Base-by-base conservation (phyloP, 2,113 vertebrate species). In the Microcebus lehilahytsara region DNA sequence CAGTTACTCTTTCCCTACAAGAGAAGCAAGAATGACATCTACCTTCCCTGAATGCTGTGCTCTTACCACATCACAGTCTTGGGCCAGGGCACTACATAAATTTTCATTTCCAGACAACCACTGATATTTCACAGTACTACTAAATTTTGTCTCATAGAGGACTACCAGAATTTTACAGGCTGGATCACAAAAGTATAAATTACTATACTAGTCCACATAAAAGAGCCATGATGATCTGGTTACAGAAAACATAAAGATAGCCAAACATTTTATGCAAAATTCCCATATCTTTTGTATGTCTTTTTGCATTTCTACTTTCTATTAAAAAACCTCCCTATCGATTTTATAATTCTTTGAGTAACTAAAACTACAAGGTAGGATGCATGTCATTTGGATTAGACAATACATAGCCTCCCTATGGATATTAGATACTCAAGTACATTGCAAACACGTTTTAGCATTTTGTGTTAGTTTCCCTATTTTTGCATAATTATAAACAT, bases 21-120 rank as follows among this genome's bases (percentile, higher is more conserved):
- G 85, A 80, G 25, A 6, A 13, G 5, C 42, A 69, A 46, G 34
- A 77, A 89, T 58, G 62, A 40, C 9, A 89, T 49, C 17, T 23
- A 40, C 66, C 51, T 11, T 42, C 69, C 27, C 30, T 60, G 69
- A 84, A 46, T 27, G 34, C 84, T 66, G 8, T 71, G 23, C 34
- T 58, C 77, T 90, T 71, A 53, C 60, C 75, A 51, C 49, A 74
- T 32, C 64, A 72, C 60, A 77, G 32, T 83, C 49, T 37, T 81
- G 40, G 81, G 17, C 66, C 49, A 62, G 30, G 23, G 85, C 51
- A 80, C n/a, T 79, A 30, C 13, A 83, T 85, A 88, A 90, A 91
- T 19, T 72, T 91, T 89, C 37, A 42, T 90, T 96, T 89, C 46
- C 60, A 78, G 85, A 96, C 60, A 96, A 91, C 71, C 71, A 74